Evolutionary conservation across 2,797 vertebrate species (phyloP).

Genomic region (Siniperca scherzeri): DNA sequence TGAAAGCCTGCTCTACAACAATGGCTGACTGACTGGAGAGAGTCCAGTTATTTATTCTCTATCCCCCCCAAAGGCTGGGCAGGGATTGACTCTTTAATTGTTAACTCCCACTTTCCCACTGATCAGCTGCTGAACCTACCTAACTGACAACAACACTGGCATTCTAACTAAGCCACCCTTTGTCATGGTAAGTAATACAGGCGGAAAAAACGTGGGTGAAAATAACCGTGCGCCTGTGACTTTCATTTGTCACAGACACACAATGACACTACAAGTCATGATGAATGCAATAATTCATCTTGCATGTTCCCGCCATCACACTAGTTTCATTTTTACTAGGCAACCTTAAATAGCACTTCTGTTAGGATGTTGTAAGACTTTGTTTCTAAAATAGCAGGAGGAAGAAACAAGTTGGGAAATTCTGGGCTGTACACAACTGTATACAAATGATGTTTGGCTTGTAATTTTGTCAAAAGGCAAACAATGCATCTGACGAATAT

Average conservation of each 20-base stretch:
- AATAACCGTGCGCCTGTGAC: neutral
- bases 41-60: conserved; percentile 43
- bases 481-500: neutral
- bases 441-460: conserved; percentile 11
- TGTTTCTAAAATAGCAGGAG: conserved; percentile 50
- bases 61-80: conserved; percentile 3
- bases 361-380: conserved; percentile 21
- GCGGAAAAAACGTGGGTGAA: neutral
- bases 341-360: conserved; percentile 31
- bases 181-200: conserved; percentile 11
- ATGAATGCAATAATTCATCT: conserved; percentile 40
- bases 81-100: conserved; percentile 8
- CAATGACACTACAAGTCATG: conserved; percentile 15
- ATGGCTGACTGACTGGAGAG: conserved; percentile 44
- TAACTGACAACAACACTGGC: conserved; percentile 14
- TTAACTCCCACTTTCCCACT: conserved; percentile 24
- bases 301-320: neutral
- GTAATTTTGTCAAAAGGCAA: conserved; percentile 47
- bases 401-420: conserved; percentile 39
- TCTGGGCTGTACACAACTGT: conserved; percentile 30
- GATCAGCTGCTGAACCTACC: conserved; percentile 20
- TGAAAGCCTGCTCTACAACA: conserved; percentile 56
- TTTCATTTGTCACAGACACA: conserved; percentile 26
- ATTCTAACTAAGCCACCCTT: conserved; percentile 14
- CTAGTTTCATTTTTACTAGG: conserved; percentile 14